A percentile compares a stretch with the other conserved stretches of the same genome.
Evolutionary conservation across 2,888 invertebrate species (phyloP).

Genomic region (Eupithecia subfuscata): DNA sequence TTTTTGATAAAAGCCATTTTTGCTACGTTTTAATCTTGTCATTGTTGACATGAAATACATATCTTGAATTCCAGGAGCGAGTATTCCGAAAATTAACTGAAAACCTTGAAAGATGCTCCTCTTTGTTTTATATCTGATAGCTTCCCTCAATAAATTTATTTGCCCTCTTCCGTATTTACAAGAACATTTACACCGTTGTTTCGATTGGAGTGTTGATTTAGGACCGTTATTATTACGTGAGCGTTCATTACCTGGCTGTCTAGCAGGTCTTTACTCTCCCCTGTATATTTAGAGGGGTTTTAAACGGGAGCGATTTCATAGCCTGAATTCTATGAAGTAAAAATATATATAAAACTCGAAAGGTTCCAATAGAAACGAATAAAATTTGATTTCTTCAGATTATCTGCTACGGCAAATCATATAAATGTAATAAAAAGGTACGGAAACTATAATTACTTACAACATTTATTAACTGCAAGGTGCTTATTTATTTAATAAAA

Average conservation of each 20-base stretch:
- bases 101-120: constrained; percentile 18
- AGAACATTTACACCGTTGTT: constrained; percentile 57
- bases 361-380: too few relatives aligned
- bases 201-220: constrained; percentile 67
- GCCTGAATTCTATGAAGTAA: not conserved
- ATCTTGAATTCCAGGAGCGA: not conserved
- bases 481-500: too few relatives aligned
- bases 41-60: too few relatives aligned
- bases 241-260: constrained; percentile 43
- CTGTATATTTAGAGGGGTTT: constrained; percentile 24
- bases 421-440: too few relatives aligned
- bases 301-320: not conserved
- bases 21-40: too few relatives aligned
- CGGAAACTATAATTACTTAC: too few relatives aligned
- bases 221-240: constrained; percentile 59
- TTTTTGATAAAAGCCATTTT: too few relatives aligned
- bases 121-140: constrained; percentile 38
- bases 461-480: too few relatives aligned
- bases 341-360: not conserved
- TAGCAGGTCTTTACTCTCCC: constrained; percentile 36
- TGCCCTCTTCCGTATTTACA: constrained; percentile 66
- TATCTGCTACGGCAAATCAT: too few relatives aligned
- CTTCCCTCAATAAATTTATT: constrained; percentile 52
- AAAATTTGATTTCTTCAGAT: too few relatives aligned
- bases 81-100: not conserved